phyloP scores from a whole-genome alignment of 2,888 invertebrate species.

The Drosophila borealis region DNA sequence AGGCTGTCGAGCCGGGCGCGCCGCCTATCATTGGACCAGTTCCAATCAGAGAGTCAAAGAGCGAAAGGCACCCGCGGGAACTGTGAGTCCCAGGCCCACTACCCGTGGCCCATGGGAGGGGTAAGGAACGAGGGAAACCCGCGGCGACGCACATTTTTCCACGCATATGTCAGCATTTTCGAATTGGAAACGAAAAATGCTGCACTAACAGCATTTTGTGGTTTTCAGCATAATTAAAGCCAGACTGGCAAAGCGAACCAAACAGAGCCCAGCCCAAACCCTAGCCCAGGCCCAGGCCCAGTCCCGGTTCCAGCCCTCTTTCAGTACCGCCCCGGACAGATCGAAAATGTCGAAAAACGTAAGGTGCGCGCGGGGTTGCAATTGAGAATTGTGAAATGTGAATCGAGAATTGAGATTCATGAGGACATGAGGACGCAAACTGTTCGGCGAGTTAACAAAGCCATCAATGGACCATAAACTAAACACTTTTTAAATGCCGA shows the following conservation, averaged over 20 bases:
- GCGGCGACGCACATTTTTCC: constrained; percentile 67
- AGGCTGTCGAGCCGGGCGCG: constrained; percentile 46
- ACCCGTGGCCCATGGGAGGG: constrained; percentile 26
- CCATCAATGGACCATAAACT: constrained; percentile 84
- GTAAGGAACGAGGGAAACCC: constrained; percentile 45
- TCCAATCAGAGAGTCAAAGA: constrained; percentile 83
- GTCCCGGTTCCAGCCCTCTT: constrained; percentile 22
- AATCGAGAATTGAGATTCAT: constrained; percentile 54
- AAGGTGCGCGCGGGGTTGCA: constrained; percentile 74
- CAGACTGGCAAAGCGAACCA: constrained; percentile 59
- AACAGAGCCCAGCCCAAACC: neutral
- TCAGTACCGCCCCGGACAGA: constrained; percentile 76
- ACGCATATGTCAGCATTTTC: constrained; percentile 84
- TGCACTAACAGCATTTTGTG: constrained; percentile 82
- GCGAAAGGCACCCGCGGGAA: constrained; percentile 77
- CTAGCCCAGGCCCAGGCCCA: neutral
- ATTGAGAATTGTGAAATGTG: constrained; percentile 40
- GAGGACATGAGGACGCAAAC: constrained; percentile 48
- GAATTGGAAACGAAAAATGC: constrained; percentile 74
- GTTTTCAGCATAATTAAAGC: constrained; percentile 82
- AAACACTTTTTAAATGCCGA: constrained; percentile 82
- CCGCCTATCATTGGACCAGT: constrained; percentile 70
- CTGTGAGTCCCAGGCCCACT: constrained; percentile 22
- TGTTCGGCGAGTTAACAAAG: constrained; percentile 82
- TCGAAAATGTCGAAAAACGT: constrained; percentile 83